Percentiles rank a stretch among this genome's conserved stretches.
These are phyloP conservation scores for Heteractis magnifica DNA, from an alignment of 92 coral and sea anemone genomes.

Conservation along the genomic window DNA sequence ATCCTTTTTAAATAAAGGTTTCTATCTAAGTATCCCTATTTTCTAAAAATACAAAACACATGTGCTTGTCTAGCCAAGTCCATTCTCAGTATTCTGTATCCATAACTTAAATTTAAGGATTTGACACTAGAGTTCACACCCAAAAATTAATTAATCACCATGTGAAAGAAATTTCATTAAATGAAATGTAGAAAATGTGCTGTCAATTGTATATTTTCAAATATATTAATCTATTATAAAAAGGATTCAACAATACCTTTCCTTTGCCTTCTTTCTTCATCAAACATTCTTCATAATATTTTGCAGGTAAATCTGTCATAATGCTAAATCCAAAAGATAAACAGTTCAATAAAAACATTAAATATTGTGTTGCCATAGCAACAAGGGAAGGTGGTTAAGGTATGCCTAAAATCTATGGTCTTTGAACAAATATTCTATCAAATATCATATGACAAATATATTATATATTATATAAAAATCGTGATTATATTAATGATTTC, in stretches of 20 bases:
- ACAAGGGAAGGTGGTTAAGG: background rate
- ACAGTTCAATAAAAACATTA: background rate
- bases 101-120: too few species aligned
- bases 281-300: slow-evolving; percentile 78
- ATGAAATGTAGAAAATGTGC: too few species aligned
- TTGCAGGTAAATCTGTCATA: slow-evolving; percentile 45
- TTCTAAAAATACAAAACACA: too few species aligned
- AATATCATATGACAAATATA: background rate
- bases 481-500: too few species aligned
- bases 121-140: too few species aligned
- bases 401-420: background rate
- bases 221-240: background rate
- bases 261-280: slow-evolving; percentile 85
- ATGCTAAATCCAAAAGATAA: background rate
- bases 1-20: too few species aligned
- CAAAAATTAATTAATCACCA: too few species aligned
- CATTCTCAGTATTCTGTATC: too few species aligned
- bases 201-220: too few species aligned
- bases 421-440: background rate
- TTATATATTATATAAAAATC: background rate
- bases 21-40: too few species aligned
- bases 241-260: slow-evolving; percentile 44
- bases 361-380: slow-evolving; percentile 9
- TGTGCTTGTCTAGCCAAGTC: too few species aligned
- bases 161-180: too few species aligned